A percentile compares a stretch with the other conserved stretches of the same genome.
phyloP scores from a whole-genome alignment of 2,888 invertebrate genomes.

The Netelia inedita region DNA sequence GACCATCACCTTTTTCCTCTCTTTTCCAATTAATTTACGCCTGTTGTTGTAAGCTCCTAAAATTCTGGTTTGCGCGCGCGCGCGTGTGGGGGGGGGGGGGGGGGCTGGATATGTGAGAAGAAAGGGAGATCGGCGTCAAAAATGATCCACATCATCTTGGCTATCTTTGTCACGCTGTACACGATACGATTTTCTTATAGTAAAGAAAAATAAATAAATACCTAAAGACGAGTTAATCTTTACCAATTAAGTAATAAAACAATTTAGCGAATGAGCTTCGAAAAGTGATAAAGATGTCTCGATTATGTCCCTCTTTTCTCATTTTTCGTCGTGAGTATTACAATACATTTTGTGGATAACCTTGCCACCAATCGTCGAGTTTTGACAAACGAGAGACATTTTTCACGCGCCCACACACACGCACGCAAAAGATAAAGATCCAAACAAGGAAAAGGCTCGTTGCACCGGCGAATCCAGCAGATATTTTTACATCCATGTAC shows the following conservation, averaged over 20 bases:
- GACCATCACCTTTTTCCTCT: conserved; percentile 20
- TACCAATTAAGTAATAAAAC: conserved; percentile 55
- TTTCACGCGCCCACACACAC: conserved; percentile 9
- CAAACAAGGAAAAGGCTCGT: conserved; percentile 22
- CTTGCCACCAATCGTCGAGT: conserved; percentile 2
- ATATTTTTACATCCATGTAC: conserved; percentile 84
- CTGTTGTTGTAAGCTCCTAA: conserved; percentile 49
- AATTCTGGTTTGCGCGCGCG: conserved; percentile 75
- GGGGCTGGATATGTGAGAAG: conserved; percentile 74
- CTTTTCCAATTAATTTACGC: conserved; percentile 52
- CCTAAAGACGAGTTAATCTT: conserved; percentile 61
- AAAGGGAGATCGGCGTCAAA: conserved; percentile 70
- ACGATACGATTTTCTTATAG: conserved; percentile 57
- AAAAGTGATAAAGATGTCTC: conserved; percentile 52
- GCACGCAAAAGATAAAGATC: neutral
- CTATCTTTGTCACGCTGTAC: conserved; percentile 45
- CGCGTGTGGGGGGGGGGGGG: conserved; percentile 34
- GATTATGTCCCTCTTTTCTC: conserved; percentile 47
- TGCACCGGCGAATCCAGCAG: conserved; percentile 74
- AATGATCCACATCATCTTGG: conserved; percentile 74
- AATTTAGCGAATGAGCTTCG: conserved; percentile 61
- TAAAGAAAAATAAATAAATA: conserved; percentile 49
- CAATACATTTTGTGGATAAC: conserved; percentile 7
- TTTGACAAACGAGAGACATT: conserved; percentile 16
- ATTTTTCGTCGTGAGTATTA: conserved; percentile 37